Evolutionary conservation across 2,113 vertebrate genomes (phyloP).

Genomic region (Falco punctatus): DNA sequence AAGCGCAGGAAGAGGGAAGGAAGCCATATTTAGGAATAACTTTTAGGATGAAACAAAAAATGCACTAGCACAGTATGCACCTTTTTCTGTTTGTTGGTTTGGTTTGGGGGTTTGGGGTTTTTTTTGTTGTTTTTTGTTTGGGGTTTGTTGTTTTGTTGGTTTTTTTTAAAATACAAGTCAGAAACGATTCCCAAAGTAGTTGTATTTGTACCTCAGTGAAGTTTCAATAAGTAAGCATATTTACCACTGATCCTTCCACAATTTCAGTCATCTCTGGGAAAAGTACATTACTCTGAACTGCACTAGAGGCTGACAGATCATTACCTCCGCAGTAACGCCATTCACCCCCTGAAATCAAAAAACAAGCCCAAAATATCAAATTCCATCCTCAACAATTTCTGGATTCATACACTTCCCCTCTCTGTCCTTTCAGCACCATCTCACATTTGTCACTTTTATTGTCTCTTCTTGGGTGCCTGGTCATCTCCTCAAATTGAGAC

Average conservation of each 20-base stretch:
- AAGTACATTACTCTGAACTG: neutral
- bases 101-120: neutral
- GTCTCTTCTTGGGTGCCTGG: neutral
- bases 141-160: too few species aligned
- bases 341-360: neutral
- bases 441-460: neutral
- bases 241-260: neutral
- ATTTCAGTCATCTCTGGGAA: neutral
- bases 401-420: neutral
- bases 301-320: neutral
- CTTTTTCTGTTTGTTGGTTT: neutral
- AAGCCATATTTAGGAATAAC: neutral
- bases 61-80: neutral
- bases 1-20: neutral
- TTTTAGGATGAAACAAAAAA: neutral
- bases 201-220: accelerated
- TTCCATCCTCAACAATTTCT: neutral
- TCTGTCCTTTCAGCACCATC: neutral
- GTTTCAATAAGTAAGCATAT: neutral
- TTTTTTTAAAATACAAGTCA: neutral
- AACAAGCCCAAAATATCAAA: neutral
- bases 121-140: neutral
- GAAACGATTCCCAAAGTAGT: neutral
- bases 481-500: neutral
- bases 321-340: neutral